Evolutionary conservation across 2,113 vertebrate species (phyloP).

Genomic region (Dicaeum eximium): DNA sequence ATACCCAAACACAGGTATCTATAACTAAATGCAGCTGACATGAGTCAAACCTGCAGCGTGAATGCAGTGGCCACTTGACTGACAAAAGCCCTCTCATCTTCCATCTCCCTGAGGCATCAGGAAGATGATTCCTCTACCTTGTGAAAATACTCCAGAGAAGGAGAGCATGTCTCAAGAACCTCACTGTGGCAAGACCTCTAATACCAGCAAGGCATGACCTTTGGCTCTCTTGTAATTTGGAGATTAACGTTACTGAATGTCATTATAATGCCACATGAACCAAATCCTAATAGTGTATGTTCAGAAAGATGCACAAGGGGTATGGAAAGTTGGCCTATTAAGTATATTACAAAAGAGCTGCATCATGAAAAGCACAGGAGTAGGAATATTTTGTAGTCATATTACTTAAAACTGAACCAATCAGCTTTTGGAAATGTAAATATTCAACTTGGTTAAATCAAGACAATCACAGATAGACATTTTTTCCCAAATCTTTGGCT

Average conservation of each 20-base stretch:
- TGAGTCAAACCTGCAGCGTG: rapidly evolving
- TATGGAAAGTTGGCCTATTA: neutral
- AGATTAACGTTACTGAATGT: neutral
- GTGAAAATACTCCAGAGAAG: neutral
- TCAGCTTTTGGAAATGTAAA: slow-evolving; percentile 14
- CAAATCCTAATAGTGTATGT: neutral
- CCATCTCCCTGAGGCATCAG: rapidly evolving
- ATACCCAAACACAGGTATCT: neutral
- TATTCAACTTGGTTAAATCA: slow-evolving; percentile 74
- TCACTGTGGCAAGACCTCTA: neutral
- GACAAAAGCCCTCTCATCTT: neutral
- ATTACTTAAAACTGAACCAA: slow-evolving; percentile 9
- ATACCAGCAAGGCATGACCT: neutral
- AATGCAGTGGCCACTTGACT: neutral
- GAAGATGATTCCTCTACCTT: neutral
- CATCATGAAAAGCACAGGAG: neutral
- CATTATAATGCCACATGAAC: neutral
- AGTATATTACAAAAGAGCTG: neutral
- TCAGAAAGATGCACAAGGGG: neutral
- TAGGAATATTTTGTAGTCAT: neutral
- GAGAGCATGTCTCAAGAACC: neutral
- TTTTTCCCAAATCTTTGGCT: slow-evolving; percentile 88
- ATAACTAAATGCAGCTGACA: neutral
- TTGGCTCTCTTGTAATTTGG: neutral
- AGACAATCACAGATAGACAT: slow-evolving; percentile 78